Percentiles rank a stretch among this genome's conserved stretches.
Evolutionary conservation across 2,888 invertebrate genomes (phyloP).

Genomic region (Gonocerus acuteangulatus): DNA sequence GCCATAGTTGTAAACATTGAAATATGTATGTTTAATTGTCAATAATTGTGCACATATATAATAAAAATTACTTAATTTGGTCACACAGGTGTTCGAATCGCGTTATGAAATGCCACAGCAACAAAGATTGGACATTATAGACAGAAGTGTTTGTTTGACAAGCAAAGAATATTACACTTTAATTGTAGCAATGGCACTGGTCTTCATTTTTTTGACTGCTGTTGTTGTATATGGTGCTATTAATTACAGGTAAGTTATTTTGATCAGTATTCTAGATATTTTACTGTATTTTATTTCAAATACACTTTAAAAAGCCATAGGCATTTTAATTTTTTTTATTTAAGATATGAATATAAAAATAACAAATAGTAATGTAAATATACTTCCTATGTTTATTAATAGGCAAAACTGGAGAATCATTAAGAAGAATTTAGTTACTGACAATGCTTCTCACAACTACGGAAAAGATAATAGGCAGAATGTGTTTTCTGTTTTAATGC

Average conservation of each 20-base stretch:
- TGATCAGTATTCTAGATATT: neutral
- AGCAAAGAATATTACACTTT: slow-evolving; percentile 77
- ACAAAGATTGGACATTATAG: slow-evolving; percentile 52
- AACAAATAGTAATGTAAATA: too few relatives aligned
- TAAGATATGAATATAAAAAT: too few relatives aligned
- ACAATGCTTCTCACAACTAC: slow-evolving; percentile 28
- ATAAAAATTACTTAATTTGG: too few relatives aligned
- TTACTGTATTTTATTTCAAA: neutral
- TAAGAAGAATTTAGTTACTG: slow-evolving; percentile 52
- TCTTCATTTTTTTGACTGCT: slow-evolving; percentile 65
- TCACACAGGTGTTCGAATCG: slow-evolving; percentile 68
- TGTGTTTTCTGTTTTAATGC: slow-evolving; percentile 45
- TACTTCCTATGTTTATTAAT: slow-evolving; percentile 37
- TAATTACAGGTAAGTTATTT: slow-evolving; percentile 58
- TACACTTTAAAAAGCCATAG: too few relatives aligned
- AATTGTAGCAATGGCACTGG: slow-evolving; percentile 66
- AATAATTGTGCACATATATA: too few relatives aligned
- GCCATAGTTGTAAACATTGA: too few relatives aligned
- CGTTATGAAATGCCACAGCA: slow-evolving; percentile 45
- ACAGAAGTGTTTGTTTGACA: slow-evolving; percentile 63
- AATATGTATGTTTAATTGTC: too few relatives aligned
- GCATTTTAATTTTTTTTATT: slow-evolving; percentile 29
- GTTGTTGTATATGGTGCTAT: slow-evolving; percentile 65
- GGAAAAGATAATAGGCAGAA: slow-evolving; percentile 38
- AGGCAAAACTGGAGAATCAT: slow-evolving; percentile 72